These are phyloP conservation scores for Neoscelio sp. DNA, from an alignment of 2,888 invertebrate genomes.

Conservation along the genomic window DNA sequence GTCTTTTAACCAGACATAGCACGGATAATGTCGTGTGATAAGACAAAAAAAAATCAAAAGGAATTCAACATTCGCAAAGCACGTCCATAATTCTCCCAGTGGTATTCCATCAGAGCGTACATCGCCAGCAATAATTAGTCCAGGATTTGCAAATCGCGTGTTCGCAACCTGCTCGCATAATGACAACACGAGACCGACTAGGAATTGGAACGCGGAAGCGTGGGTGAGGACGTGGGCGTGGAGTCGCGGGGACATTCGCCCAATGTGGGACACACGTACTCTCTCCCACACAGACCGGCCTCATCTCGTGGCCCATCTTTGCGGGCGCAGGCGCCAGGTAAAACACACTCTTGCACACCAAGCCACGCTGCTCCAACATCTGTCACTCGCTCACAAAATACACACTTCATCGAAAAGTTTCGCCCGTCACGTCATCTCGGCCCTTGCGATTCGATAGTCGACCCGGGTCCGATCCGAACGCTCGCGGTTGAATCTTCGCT, in stretches of 20 bases:
- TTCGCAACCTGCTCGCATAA: no score
- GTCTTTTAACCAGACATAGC: no score
- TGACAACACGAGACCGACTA: no score
- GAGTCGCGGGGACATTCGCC: constrained; percentile 26
- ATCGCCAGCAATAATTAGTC: no score
- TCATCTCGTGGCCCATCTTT: constrained; percentile 55
- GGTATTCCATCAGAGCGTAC: no score
- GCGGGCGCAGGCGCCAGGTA: constrained; percentile 63
- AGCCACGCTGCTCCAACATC: constrained; percentile 34
- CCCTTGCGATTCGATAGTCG: not conserved
- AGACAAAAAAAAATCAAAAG: no score
- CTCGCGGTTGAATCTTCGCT: not conserved
- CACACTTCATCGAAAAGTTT: constrained; percentile 18
- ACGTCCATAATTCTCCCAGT: no score
- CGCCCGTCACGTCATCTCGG: not conserved
- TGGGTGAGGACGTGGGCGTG: constrained; percentile 8
- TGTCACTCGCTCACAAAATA: constrained; percentile 41
- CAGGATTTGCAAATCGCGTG: no score
- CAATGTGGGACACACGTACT: constrained; percentile 47
- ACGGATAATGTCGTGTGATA: no score
- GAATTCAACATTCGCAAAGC: no score
- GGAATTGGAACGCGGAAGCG: not conserved
- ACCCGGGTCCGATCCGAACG: not conserved
- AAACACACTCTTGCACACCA: constrained; percentile 28
- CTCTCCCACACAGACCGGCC: constrained; percentile 26